A percentile compares a stretch with the other conserved stretches of the same genome.
phyloP scores from a whole-genome alignment of 2,888 invertebrate genomes.

The Willowsia nigromaculata region DNA sequence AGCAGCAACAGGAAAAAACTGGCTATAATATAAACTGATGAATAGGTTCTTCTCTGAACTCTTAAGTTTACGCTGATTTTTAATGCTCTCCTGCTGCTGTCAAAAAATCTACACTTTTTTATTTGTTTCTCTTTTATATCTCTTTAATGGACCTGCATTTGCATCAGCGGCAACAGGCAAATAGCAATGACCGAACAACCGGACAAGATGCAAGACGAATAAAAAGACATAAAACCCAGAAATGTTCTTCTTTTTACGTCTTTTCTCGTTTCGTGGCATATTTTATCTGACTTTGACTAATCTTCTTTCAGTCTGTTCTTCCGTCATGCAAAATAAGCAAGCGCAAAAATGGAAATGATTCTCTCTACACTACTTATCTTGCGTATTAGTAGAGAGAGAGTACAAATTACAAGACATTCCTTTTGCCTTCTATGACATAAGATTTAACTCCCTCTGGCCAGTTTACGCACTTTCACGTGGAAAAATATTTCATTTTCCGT shows the following conservation, averaged over 20 bases:
- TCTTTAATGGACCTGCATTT: not conserved
- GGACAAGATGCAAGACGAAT: no score
- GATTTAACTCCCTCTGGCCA: not conserved
- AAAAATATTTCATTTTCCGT: not conserved
- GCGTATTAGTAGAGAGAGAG: not conserved
- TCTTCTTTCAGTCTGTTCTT: slow-evolving; percentile 30
- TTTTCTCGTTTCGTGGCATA: not conserved
- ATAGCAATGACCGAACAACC: not conserved
- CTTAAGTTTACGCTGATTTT: not conserved
- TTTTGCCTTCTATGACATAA: not conserved
- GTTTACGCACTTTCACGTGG: slow-evolving; percentile 15
- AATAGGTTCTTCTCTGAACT: not conserved
- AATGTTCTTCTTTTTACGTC: not conserved
- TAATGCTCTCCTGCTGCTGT: not conserved
- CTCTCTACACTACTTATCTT: not conserved
- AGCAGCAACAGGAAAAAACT: not conserved
- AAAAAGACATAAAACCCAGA: no score
- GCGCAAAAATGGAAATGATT: slow-evolving; percentile 1
- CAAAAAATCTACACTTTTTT: slow-evolving; percentile 3
- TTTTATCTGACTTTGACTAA: slow-evolving; percentile 58
- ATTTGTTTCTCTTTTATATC: not conserved
- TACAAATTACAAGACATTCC: not conserved
- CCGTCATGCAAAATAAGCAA: not conserved
- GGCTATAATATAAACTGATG: not conserved
- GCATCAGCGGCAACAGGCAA: not conserved